Percentiles rank a stretch among this genome's conserved stretches.
Evolutionary conservation across 2,888 invertebrate species (phyloP).

Genomic region (Platerodrilus igneus): DNA sequence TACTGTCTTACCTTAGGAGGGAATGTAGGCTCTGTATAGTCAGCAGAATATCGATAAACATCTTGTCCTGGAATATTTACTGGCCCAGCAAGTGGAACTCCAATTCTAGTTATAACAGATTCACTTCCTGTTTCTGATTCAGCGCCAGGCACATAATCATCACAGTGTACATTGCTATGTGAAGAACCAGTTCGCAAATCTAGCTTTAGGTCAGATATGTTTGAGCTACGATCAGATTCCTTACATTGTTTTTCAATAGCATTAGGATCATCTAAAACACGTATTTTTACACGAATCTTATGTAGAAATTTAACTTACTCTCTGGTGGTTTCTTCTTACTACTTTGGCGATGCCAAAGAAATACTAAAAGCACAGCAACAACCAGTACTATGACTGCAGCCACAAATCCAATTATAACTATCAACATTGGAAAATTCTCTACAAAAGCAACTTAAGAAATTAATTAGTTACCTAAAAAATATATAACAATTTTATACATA

Average conservation of each 20-base stretch:
- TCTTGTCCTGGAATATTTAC: slow-evolving; percentile 69
- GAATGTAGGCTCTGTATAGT: slow-evolving; percentile 74
- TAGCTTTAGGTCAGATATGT: slow-evolving; percentile 87
- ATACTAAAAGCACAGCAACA: slow-evolving; percentile 76
- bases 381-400: slow-evolving; percentile 84
- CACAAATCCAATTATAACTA: slow-evolving; percentile 80
- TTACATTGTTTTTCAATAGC: slow-evolving; percentile 59
- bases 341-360: slow-evolving; percentile 69
- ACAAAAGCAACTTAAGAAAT: slow-evolving; percentile 40
- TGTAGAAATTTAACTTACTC: slow-evolving; percentile 42
- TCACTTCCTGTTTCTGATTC: slow-evolving; percentile 54
- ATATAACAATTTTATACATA: slow-evolving; percentile 53
- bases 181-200: slow-evolving; percentile 81
- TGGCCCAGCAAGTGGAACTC: slow-evolving; percentile 73
- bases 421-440: slow-evolving; percentile 73
- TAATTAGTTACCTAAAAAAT: slow-evolving; percentile 9
- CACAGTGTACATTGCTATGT: slow-evolving; percentile 60
- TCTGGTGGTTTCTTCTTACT: slow-evolving; percentile 53
- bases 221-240: slow-evolving; percentile 85
- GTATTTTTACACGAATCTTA: too few relatives aligned
- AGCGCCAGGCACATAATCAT: slow-evolving; percentile 54
- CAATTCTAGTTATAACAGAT: slow-evolving; percentile 55
- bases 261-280: slow-evolving; percentile 47
- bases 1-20: slow-evolving; percentile 58
- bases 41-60: slow-evolving; percentile 66